Conservation (phyloP, 2,113 vertebrate genomes). For the Tachycineta bicolor region DNA sequence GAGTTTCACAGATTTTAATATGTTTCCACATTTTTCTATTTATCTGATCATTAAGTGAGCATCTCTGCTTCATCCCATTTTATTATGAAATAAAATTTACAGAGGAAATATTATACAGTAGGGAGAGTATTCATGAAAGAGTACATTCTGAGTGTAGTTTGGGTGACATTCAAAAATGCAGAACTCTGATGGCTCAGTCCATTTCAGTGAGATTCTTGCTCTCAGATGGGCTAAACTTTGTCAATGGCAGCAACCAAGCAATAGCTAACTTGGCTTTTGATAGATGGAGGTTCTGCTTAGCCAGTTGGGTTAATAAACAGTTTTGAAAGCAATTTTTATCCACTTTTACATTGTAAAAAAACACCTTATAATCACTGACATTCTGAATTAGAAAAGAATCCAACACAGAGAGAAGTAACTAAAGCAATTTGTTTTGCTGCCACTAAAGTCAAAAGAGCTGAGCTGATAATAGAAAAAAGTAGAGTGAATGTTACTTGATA, state of each 20-base stretch:
- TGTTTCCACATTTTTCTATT: neutral
- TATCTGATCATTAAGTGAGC: neutral
- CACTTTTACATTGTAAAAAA: neutral
- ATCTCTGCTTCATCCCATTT: neutral
- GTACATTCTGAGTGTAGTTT: neutral
- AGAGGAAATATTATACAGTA: neutral
- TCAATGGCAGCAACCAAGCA: neutral
- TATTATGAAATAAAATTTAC: neutral
- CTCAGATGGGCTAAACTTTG: neutral
- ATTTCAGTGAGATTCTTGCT: neutral
- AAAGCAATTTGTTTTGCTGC: neutral
- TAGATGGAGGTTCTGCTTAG: neutral
- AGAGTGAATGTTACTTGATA: neutral
- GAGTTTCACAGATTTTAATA: neutral
- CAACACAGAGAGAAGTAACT: neutral
- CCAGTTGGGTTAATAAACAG: neutral
- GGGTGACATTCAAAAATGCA: slow-evolving; percentile 29
- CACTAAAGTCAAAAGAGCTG: neutral
- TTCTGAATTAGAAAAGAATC: neutral
- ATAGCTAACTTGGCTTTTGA: neutral
- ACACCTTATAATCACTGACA: neutral
- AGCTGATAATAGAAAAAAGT: neutral
- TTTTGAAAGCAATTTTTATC: neutral
- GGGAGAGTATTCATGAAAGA: neutral
- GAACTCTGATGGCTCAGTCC: neutral